A percentile compares a stretch with the other conserved stretches of the same genome.
Conservation (phyloP, 2,113 vertebrate genomes). For the Elgaria multicarinata region DNA sequence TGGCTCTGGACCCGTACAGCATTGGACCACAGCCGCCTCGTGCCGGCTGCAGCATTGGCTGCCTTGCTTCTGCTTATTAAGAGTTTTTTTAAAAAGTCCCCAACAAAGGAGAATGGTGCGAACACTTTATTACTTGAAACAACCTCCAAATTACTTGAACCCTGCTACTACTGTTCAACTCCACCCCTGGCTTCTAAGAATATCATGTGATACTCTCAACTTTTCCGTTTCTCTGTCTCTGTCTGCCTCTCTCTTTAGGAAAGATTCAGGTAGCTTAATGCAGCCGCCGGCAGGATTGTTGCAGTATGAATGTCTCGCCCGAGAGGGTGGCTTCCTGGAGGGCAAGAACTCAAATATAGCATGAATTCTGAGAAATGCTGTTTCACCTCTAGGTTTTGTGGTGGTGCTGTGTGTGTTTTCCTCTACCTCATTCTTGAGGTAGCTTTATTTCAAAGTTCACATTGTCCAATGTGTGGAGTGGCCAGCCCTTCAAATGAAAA, state of each 20-base stretch:
- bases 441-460: background rate
- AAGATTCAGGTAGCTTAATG: conserved; percentile 22
- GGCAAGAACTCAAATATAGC: background rate
- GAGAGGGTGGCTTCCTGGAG: background rate
- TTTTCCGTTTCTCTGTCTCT: conserved; percentile 16
- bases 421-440: background rate
- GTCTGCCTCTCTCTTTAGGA: background rate
- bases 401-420: background rate
- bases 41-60: background rate
- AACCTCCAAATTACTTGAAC: conserved; percentile 1
- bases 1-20: background rate
- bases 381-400: background rate
- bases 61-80: conserved; percentile 27
- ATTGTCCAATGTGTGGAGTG: background rate
- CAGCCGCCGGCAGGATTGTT: background rate
- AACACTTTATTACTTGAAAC: background rate
- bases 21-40: too few relatives aligned
- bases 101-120: background rate
- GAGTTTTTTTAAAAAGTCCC: conserved; percentile 21
- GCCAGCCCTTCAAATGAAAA: background rate
- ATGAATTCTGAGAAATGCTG: conserved; percentile 11
- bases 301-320: background rate
- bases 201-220: background rate
- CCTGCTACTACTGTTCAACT: background rate
- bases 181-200: conserved; percentile 49